These are phyloP conservation scores for Muraenolepis orangiensis DNA, from an alignment of 2,797 vertebrate genomes.

Conservation along the genomic window DNA sequence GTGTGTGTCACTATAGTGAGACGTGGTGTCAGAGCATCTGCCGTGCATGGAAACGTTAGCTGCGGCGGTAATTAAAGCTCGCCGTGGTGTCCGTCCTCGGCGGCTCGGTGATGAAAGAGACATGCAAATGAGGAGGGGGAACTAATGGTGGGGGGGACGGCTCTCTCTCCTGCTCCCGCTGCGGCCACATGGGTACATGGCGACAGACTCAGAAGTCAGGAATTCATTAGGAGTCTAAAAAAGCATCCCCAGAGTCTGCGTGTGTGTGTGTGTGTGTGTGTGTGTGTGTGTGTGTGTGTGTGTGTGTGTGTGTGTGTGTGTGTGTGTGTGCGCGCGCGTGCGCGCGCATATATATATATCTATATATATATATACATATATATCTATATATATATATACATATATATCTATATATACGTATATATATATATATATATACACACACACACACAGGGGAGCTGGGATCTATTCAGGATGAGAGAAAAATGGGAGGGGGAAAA, in stretches of 20 bases:
- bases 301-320: no score
- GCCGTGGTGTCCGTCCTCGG: conserved; percentile 43
- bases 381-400: conserved; percentile 9
- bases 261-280: no score
- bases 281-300: no score
- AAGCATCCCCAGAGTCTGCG: conserved; percentile 48
- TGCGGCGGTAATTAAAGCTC: conserved; percentile 66
- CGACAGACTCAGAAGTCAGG: conserved; percentile 40
- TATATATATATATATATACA: no score
- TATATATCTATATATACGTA: no score
- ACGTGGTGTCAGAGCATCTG: conserved; percentile 26
- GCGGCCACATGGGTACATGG: conserved; percentile 39
- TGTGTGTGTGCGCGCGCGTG: no score
- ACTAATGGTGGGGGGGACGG: conserved; percentile 58
- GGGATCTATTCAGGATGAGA: conserved; percentile 19
- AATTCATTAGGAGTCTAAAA: conserved; percentile 58
- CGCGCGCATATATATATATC: no score
- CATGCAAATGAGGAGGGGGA: conserved; percentile 62
- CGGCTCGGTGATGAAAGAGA: conserved; percentile 60
- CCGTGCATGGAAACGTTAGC: conserved; percentile 58
- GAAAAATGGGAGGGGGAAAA: neutral
- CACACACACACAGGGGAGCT: conserved; percentile 26
- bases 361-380: no score
- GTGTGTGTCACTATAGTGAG: neutral
- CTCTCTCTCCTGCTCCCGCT: conserved; percentile 43